A percentile compares a stretch with the other conserved stretches of the same genome.
Evolutionary conservation across 2,797 vertebrate genomes (phyloP).

Genomic region (Phataginus tetradactyla): DNA sequence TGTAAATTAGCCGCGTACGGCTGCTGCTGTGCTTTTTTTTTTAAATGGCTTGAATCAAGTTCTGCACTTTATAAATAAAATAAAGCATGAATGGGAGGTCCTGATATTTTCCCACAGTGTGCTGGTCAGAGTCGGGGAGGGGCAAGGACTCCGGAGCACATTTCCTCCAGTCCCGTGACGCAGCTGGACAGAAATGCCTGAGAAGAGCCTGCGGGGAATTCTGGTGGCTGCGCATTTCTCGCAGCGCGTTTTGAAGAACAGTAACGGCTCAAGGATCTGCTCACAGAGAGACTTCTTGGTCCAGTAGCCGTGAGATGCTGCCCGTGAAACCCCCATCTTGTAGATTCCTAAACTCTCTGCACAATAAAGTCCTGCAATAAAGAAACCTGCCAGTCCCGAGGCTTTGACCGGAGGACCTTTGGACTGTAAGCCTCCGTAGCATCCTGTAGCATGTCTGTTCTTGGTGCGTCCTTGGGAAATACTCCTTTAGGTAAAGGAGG

Average conservation of each 20-base stretch:
- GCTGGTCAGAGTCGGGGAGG: neutral
- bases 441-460: neutral
- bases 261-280: neutral
- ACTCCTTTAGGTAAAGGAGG: neutral
- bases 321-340: neutral
- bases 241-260: neutral
- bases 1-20: neutral
- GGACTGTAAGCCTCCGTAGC: neutral
- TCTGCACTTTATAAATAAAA: neutral
- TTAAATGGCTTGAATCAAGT: neutral
- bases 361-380: neutral
- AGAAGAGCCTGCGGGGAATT: neutral
- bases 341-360: neutral
- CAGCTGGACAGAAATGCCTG: neutral
- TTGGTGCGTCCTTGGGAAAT: neutral
- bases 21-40: neutral
- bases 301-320: neutral
- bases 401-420: neutral
- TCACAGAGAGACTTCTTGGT: neutral
- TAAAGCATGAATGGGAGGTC: neutral
- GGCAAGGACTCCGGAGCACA: neutral
- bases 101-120: neutral
- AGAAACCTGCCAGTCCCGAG: neutral
- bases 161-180: neutral
- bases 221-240: neutral